A percentile compares a stretch with the other conserved stretches of the same genome.
These are phyloP conservation scores for Mylabris sibirica DNA, from an alignment of 2,888 invertebrate species.

Conservation along the genomic window DNA sequence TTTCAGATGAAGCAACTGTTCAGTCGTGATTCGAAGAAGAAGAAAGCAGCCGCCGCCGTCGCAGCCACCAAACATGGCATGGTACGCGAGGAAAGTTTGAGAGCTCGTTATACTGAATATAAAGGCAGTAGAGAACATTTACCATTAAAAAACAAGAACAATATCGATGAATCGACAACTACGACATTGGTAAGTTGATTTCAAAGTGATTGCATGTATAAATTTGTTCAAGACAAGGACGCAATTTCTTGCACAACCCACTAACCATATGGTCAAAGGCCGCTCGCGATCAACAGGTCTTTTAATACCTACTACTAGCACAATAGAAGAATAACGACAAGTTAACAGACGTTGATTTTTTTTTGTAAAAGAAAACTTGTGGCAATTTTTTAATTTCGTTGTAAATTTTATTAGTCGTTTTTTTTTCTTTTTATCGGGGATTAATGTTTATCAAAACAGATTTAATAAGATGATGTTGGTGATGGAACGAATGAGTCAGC, in stretches of 20 bases:
- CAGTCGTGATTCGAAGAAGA: slow-evolving; percentile 73
- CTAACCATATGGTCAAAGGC: slow-evolving; percentile 46
- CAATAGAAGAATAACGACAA: background rate
- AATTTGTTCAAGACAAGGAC: slow-evolving; percentile 40
- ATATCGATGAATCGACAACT: slow-evolving; percentile 12
- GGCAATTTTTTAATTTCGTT: background rate
- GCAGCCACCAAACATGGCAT: slow-evolving; percentile 60
- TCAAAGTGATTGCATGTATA: slow-evolving; percentile 1
- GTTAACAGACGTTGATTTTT: no score
- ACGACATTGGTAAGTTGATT: slow-evolving; percentile 20
- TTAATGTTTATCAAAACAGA: slow-evolving; percentile 13
- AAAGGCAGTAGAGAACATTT: slow-evolving; percentile 62
- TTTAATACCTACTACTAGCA: background rate
- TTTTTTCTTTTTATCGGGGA: background rate
- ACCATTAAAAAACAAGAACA: background rate
- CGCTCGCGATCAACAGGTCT: slow-evolving; percentile 28
- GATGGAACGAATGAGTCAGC: slow-evolving; percentile 12
- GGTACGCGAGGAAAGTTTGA: slow-evolving; percentile 66
- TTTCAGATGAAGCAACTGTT: slow-evolving; percentile 77
- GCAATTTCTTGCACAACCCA: slow-evolving; percentile 43
- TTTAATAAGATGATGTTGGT: slow-evolving; percentile 9
- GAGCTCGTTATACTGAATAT: slow-evolving; percentile 69
- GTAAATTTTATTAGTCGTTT: background rate
- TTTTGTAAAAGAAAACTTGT: background rate
- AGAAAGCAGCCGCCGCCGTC: slow-evolving; percentile 64